Percentiles rank a stretch among this genome's conserved stretches.
Conservation (phyloP, 2,888 invertebrate genomes). For the Zaprionus bogoriensis region DNA sequence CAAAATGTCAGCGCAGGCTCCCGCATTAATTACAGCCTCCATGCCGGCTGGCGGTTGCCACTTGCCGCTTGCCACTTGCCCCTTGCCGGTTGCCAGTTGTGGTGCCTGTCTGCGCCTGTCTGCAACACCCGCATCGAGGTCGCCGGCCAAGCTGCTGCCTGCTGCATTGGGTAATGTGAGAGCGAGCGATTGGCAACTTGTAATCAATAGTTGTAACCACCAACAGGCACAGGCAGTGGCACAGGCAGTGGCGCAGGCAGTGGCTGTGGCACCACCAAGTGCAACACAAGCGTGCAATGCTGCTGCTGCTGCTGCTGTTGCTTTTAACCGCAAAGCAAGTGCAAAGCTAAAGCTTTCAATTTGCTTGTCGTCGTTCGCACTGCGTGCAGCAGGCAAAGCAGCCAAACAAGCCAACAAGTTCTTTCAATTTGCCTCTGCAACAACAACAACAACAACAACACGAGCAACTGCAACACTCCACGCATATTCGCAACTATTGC, state of each 20-base stretch:
- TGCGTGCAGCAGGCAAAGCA: conserved; percentile 53
- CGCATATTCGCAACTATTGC: conserved; percentile 53
- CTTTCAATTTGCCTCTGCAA: conserved; percentile 65
- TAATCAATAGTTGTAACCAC: conserved; percentile 78
- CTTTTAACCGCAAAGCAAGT: conserved; percentile 72
- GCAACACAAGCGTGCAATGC: conserved; percentile 54
- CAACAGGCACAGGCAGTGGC: no score
- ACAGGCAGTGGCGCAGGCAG: no score
- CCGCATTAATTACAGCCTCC: conserved; percentile 79
- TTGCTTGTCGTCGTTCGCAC: conserved; percentile 65
- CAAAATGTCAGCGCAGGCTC: conserved; percentile 79
- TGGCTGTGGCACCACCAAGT: conserved; percentile 60
- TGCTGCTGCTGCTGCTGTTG: conserved; percentile 19
- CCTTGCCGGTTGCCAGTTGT: no score
- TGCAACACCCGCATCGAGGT: conserved; percentile 71
- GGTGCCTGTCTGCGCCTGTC: conserved; percentile 69
- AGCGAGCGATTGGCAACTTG: conserved; percentile 68
- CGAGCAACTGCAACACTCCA: conserved; percentile 24
- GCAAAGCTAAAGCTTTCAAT: conserved; percentile 78
- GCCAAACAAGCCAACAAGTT: conserved; percentile 68
- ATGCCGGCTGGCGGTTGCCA: conserved; percentile 24
- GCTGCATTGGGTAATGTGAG: conserved; percentile 69
- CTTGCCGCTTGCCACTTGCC: conserved; percentile 32
- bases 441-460: conserved; percentile 24
- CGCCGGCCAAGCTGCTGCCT: conserved; percentile 24